Base-by-base conservation (phyloP, 2,888 invertebrate genomes). In the Drosophila kokeensis region DNA sequence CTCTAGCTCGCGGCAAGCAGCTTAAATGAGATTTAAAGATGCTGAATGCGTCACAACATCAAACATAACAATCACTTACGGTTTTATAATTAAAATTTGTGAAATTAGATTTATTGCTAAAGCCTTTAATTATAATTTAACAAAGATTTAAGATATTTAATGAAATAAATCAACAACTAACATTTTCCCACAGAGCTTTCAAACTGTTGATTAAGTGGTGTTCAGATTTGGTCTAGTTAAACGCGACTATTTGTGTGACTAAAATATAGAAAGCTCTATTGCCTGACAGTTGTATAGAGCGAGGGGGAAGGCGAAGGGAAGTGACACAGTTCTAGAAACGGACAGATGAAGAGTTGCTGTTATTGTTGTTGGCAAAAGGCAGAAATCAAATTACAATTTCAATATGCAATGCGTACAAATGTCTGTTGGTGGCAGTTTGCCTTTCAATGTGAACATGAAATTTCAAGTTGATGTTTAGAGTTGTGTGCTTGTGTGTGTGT, bases 301-400 rank as follows among this genome's bases (percentile, higher is more conserved):
- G 2, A 29, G 13, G 36, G 11, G 48, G 2, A 50, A 38, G 40
- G 8, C 24, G 27, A 42, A 18, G 49, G 6, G 38, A 11, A 29
- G 36, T 50, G 48, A 49, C 11, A 29, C 42, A 32, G 48, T 27
- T 59, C 38, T 54, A 58, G 64, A 67, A 63, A 59, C 21, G 64
- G 71, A 57, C 63, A 73, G 60, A 54, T 78, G 82, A 67, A 68
- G 68, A 58, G 74, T 66, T 78, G 76, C 29, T 68, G 62, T 48
- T 54, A 50, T 53, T 77, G 58, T 55, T 83, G 82, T 71, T 79
- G 84, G 87, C 85, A 87, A 73, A 83, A 74, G 81, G 76, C 89
- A 89, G 83, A 86, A 86, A 89, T 87, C 88, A 86, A 86, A 86
- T 86, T 87, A 89, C 90, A 89, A 87, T 86, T 86, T 86, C 85